phyloP scores from a whole-genome alignment of 2,888 invertebrate genomes.

The Ormyrus thymus region DNA sequence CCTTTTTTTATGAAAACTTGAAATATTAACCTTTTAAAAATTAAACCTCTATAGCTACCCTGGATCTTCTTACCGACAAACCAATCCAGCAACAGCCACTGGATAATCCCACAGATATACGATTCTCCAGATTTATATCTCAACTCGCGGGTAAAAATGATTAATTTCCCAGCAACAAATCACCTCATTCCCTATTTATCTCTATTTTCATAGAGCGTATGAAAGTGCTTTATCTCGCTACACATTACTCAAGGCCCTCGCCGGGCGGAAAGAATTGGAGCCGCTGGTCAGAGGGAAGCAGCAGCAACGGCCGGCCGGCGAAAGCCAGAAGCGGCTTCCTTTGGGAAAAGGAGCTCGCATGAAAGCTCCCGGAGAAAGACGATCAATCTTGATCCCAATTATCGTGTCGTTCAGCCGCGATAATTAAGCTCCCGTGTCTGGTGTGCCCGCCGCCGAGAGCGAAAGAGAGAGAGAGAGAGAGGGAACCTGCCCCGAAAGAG shows the following conservation, averaged over 20 bases:
- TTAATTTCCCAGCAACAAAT: not conserved
- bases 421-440: slow-evolving; percentile 65
- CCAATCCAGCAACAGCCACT: too few species aligned
- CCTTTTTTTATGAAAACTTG: too few species aligned
- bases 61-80: too few species aligned
- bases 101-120: too few species aligned
- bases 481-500: not conserved
- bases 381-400: slow-evolving; percentile 71
- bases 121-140: too few species aligned
- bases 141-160: not conserved
- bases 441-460: not conserved
- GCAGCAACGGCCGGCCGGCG: slow-evolving; percentile 36
- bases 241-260: slow-evolving; percentile 27
- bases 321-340: not conserved
- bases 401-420: slow-evolving; percentile 69
- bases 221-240: slow-evolving; percentile 20
- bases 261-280: slow-evolving; percentile 16
- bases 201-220: slow-evolving; percentile 1
- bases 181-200: slow-evolving; percentile 23
- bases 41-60: too few species aligned
- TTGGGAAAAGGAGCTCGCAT: slow-evolving; percentile 36
- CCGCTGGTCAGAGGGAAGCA: not conserved
- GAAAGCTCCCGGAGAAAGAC: slow-evolving; percentile 59
- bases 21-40: too few species aligned
- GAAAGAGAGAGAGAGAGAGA: not conserved